These are phyloP conservation scores for Scelioninae gen. 1 DNA, from an alignment of 2,888 invertebrate genomes.

Conservation along the genomic window DNA sequence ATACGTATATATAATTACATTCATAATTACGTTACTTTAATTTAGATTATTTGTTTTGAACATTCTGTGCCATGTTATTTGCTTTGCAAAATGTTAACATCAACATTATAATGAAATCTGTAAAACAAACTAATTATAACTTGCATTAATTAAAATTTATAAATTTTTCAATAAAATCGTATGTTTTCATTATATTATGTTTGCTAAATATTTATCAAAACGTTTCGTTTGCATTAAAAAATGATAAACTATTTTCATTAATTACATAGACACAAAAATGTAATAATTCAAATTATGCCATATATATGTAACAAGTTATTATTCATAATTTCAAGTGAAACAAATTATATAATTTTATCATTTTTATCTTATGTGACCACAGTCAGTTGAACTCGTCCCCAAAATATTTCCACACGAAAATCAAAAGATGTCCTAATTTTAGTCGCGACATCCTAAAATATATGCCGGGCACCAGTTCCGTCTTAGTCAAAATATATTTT, in stretches of 20 bases:
- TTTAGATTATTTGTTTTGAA: background rate
- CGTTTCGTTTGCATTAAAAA: too few relatives aligned
- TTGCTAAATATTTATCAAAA: too few relatives aligned
- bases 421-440: conserved; percentile 57
- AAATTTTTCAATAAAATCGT: too few relatives aligned
- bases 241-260: too few relatives aligned
- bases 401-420: conserved; percentile 24
- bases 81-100: background rate
- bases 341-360: conserved; percentile 9
- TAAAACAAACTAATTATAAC: background rate
- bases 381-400: conserved; percentile 11
- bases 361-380: background rate
- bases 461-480: conserved; percentile 6
- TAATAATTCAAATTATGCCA: too few relatives aligned
- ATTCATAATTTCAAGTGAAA: background rate
- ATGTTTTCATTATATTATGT: too few relatives aligned
- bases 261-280: too few relatives aligned
- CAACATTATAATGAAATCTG: background rate
- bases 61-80: background rate
- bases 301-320: background rate
- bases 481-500: conserved; percentile 42
- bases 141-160: background rate
- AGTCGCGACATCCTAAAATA: background rate
- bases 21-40: conserved; percentile 4
- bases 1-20: background rate